Evolutionary conservation across 1,140 invertebrate species (phyloP), one percentile per base, ranked within the genome.

Genomic region (Nephotettix cincticeps): DNA sequence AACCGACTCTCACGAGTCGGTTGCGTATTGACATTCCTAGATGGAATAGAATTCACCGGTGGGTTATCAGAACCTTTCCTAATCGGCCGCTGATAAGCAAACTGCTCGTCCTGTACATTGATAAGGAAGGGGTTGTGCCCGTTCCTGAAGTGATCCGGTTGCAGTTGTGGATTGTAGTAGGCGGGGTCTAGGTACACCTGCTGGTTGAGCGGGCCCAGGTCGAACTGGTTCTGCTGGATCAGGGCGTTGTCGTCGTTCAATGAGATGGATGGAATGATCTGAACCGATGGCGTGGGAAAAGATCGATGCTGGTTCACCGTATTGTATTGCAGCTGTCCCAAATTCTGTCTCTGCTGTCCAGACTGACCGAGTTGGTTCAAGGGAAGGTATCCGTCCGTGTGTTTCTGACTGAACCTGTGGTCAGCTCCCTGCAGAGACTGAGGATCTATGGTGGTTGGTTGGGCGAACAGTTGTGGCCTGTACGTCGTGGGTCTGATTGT

Each of bases 401-500:
- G 69, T 30, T 70, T 70, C 40, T 70, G 56, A 29, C 58, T 70
- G 27, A 70, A 70, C 40, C 69, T 30, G 29, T 70, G 69, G 32
- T 69, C 68, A 6, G 23, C 56, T 6, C 56, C 56, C 6, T 27
- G 14, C 11, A 43, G 21, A 2, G 63, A 65, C n/a, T 45, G 32
- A 19, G 64, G 36, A 17, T 67, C 32, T 28, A 67, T 21, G n/a
- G 27, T 32, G 45, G 61, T 70, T 14, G 40, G 66, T 6, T 71
- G 70, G 2, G 67, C 36, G 3, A 51, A 11, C 14, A 29, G 67
- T 40, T 70, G 74, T 6, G 75, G 75, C 19, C 73, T 61, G 71
- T 74, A 76, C 3, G 75, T 76, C 0, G 75, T 76, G 14, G 75
- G 74, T 17, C 72, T 70, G 29, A 76, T 58, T 21, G 68, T 58